Base-by-base conservation (phyloP, 1,140 invertebrate species). In the Anastrepha ludens region DNA sequence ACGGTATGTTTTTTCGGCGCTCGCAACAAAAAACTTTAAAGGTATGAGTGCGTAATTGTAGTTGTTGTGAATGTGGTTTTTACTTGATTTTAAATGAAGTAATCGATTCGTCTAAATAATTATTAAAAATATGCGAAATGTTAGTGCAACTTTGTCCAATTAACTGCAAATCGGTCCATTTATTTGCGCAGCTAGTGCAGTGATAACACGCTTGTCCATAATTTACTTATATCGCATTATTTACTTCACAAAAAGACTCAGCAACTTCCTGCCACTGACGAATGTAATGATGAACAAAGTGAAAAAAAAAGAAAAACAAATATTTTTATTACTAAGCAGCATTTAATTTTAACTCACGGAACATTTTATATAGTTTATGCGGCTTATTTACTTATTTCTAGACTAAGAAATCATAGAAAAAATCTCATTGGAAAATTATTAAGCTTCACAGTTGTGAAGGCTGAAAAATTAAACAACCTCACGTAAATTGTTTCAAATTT, bases 181-280 rank as follows among this genome's bases (percentile, higher is more conserved):
- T 81, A 81, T 81, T 81, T 55, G 74, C 74, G 74, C 74, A 55
- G 50, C 17, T 81, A 20, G 47, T 55, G 74, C 20, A 81, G 47
- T 81, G 74, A 81, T 81, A 81, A 55, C 74, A 81, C 74, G 74
- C 74, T 81, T 81, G 74, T 50, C 74, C 74, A 81, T 55, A 20
- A 7, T n/a, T 81, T 81, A 29, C 29, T 29, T 29, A 29, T 29
- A 81, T 58, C 47, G 41, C 74, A 55, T n/a, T n/a, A n/a, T n/a
- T n/a, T 29, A 81, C 44, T 41, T 55, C 47, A 81, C 74, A 29
- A 81, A 81, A 81, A 81, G 74, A 81, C 74, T 81, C 74, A 55
- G 47, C 74, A 55, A 81, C 8, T 81, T 81, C 74, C 74, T 81
- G 74, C 74, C 74, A 81, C 50, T 81, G 74, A 55, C 50, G 74